Conservation (phyloP, 2,888 invertebrate genomes). For the Gasteruption jaculator region DNA sequence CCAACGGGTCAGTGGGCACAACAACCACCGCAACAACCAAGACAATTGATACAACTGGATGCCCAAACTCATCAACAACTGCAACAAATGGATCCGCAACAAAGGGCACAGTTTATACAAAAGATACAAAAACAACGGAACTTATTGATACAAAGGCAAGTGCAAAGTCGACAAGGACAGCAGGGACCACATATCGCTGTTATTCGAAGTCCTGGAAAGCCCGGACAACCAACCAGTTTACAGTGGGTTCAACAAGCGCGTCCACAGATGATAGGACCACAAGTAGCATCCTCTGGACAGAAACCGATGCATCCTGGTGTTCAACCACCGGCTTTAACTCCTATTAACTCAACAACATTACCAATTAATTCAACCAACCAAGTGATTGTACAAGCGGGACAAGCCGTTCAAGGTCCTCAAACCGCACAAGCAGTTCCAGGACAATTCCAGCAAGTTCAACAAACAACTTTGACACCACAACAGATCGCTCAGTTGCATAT, state of each 20-base stretch:
- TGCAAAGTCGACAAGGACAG: constrained; percentile 57
- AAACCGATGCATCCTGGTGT: constrained; percentile 45
- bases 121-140: constrained; percentile 67
- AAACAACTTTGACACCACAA: constrained; percentile 50
- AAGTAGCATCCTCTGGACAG: constrained; percentile 44
- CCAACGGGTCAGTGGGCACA: constrained; percentile 51
- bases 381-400: constrained; percentile 37
- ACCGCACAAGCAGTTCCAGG: constrained; percentile 31
- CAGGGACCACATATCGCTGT: constrained; percentile 64
- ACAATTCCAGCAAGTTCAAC: constrained; percentile 46
- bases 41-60: constrained; percentile 75
- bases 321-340: constrained; percentile 45
- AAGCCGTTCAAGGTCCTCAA: constrained; percentile 33
- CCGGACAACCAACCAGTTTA: constrained; percentile 54
- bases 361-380: constrained; percentile 36
- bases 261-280: constrained; percentile 57
- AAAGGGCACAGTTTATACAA: constrained; percentile 74
- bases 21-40: constrained; percentile 57
- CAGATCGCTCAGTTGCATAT: constrained; percentile 52
- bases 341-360: constrained; percentile 38
- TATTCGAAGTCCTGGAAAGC: constrained; percentile 65
- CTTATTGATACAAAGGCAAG: constrained; percentile 56
- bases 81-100: constrained; percentile 77
- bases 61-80: constrained; percentile 79
- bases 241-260: constrained; percentile 69